These are phyloP conservation scores for Synergus gifuensis DNA, from an alignment of 2,888 invertebrate species.

Conservation along the genomic window DNA sequence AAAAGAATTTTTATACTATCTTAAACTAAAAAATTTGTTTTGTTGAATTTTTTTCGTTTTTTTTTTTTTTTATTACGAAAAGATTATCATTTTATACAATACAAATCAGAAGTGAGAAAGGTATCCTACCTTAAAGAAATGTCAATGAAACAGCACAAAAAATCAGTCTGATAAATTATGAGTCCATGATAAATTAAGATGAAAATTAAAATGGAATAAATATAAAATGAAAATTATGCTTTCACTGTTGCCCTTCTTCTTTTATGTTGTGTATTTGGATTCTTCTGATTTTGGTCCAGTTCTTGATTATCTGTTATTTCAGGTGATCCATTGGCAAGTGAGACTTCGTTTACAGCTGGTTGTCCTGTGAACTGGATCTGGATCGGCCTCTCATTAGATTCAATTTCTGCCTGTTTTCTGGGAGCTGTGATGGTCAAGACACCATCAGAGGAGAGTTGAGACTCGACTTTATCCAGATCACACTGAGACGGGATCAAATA, in stretches of 20 bases:
- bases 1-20: no score
- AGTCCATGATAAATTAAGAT: neutral
- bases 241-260: constrained; percentile 32
- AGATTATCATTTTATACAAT: no score
- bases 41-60: no score
- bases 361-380: constrained; percentile 54
- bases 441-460: constrained; percentile 90
- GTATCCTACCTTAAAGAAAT: neutral
- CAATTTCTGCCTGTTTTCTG: constrained; percentile 76
- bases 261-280: constrained; percentile 30
- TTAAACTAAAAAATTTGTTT: no score
- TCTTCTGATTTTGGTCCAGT: constrained; percentile 1
- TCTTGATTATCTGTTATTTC: neutral
- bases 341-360: constrained; percentile 20
- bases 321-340: neutral
- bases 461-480: constrained; percentile 85
- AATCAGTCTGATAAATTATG: neutral
- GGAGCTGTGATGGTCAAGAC: constrained; percentile 87
- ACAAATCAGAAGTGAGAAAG: no score
- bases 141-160: neutral
- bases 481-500: constrained; percentile 70
- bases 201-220: neutral
- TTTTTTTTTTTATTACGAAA: no score
- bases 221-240: neutral
- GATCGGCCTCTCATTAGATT: constrained; percentile 54